These are phyloP conservation scores for Thera obeliscata DNA, from an alignment of 2,888 invertebrate genomes.

Conservation along the genomic window DNA sequence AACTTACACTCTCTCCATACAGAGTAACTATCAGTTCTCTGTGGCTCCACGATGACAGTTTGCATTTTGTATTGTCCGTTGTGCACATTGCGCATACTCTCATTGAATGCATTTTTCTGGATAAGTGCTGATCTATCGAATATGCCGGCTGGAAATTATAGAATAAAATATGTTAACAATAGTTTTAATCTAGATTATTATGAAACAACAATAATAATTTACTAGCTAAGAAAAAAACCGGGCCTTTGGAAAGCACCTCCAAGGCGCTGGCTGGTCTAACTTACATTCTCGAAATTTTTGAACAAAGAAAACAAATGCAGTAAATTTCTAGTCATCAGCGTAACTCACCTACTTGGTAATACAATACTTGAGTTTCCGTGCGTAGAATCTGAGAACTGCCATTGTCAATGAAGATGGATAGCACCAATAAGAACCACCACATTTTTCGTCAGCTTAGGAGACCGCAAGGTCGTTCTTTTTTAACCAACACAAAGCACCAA, in stretches of 20 bases:
- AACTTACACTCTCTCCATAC: slow-evolving; percentile 70
- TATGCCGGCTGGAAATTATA: slow-evolving; percentile 61
- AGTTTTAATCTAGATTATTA: too few relatives aligned
- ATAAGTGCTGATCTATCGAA: slow-evolving; percentile 57
- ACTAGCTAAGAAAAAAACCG: too few relatives aligned
- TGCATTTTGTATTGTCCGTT: slow-evolving; percentile 54
- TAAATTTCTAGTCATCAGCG: neutral
- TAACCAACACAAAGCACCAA: slow-evolving; percentile 8
- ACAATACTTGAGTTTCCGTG: slow-evolving; percentile 47
- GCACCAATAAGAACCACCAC: slow-evolving; percentile 49
- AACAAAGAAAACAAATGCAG: neutral
- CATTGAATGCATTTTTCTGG: slow-evolving; percentile 66
- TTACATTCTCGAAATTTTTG: neutral
- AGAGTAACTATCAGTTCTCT: slow-evolving; percentile 66
- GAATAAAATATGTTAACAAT: neutral
- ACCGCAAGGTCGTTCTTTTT: slow-evolving; percentile 3
- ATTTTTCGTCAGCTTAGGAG: slow-evolving; percentile 35
- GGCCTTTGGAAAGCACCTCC: too few relatives aligned
- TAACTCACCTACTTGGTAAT: slow-evolving; percentile 68
- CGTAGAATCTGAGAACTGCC: slow-evolving; percentile 55
- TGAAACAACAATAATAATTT: too few relatives aligned
- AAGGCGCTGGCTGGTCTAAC: neutral
- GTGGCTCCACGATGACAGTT: slow-evolving; percentile 57
- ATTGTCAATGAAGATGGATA: slow-evolving; percentile 46
- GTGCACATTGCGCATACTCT: slow-evolving; percentile 62